These are phyloP conservation scores for Aphaenogaster floridana DNA, from an alignment of 1,140 invertebrate species.

Conservation along the genomic window DNA sequence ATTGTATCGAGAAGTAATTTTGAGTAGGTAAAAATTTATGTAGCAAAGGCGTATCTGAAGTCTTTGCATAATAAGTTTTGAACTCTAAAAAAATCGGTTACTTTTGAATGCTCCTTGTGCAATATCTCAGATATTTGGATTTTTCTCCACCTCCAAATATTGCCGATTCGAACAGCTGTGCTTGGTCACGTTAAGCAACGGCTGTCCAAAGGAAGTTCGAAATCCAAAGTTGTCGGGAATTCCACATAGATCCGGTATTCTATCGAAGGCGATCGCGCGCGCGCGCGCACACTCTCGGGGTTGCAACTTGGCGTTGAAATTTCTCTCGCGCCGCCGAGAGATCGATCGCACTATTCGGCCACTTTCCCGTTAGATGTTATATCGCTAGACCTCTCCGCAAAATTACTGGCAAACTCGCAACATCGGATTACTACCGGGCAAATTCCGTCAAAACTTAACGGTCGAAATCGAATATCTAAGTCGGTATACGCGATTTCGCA, in stretches of 20 bases:
- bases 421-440: conserved; percentile 57
- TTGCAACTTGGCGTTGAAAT: conserved; percentile 41
- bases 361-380: conserved; percentile 47
- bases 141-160: conserved; percentile 17
- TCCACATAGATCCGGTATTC: conserved; percentile 32
- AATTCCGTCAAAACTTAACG: conserved; percentile 61
- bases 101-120: not conserved
- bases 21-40: not conserved
- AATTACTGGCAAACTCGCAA: conserved; percentile 52
- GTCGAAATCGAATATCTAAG: conserved; percentile 53
- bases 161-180: conserved; percentile 13
- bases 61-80: not conserved
- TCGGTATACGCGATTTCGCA: conserved; percentile 59
- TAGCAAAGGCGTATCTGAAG: not conserved
- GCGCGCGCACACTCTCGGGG: not conserved
- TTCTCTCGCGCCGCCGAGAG: conserved; percentile 22
- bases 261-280: conserved; percentile 31
- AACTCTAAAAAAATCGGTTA: not conserved
- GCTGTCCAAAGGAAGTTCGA: conserved; percentile 40
- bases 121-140: conserved; percentile 15
- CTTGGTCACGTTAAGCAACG: conserved; percentile 43
- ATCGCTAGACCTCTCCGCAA: conserved; percentile 54
- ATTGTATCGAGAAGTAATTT: not conserved
- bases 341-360: conserved; percentile 38
- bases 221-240: conserved; percentile 33